Base-by-base conservation (phyloP, 2,888 invertebrate genomes). In the Taphrorychus bicolor region DNA sequence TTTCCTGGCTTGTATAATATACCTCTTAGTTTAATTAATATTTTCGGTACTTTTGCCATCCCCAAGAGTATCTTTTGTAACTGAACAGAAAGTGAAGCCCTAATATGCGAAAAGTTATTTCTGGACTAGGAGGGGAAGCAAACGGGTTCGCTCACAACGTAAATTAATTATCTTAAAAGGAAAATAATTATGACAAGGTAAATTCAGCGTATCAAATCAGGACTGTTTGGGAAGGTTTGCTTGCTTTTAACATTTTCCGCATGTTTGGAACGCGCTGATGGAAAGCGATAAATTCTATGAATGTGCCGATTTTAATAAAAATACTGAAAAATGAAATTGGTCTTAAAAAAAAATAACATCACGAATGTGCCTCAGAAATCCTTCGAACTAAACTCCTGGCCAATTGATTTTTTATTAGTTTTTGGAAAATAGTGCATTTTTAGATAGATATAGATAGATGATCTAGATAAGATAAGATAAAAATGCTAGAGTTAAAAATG, bases 101-200 rank as follows among this genome's bases (percentile, higher is more conserved):
- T 45, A 45, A 14, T 45, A 17, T 45, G 45, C 45, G 14, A 14
- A 17, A 45, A 45, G 45, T 45, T 45, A 45, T 45, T 45, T 45
- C 18, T 18, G 45, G 45, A 45, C 45, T 45, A 45, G 18, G 1
- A 45, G 4, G 45, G 45, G 14, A n/a, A 7, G 45, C 45, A 45
- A 45, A 32, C 32, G 5, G 32, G 16, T 7, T 45, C 45, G 14
- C 7, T 7, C 45, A 45, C 3, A 17, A 7, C 4, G 14, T 17
- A 45, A 45, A 17, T 45, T 45, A 45, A 45, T 45, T 45, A 45
- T 45, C 45, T 18, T 45, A 45, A 45, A 45, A 45, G 45, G 45
- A 45, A 45, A 45, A 17, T 45, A 45, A 45, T 17, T 45, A 45
- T 2, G 5, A 17, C 45, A 45, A 45, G 45, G 14, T 5, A 17